phyloP scores from a whole-genome alignment of 2,113 vertebrate species.

The Trogon melanurus region DNA sequence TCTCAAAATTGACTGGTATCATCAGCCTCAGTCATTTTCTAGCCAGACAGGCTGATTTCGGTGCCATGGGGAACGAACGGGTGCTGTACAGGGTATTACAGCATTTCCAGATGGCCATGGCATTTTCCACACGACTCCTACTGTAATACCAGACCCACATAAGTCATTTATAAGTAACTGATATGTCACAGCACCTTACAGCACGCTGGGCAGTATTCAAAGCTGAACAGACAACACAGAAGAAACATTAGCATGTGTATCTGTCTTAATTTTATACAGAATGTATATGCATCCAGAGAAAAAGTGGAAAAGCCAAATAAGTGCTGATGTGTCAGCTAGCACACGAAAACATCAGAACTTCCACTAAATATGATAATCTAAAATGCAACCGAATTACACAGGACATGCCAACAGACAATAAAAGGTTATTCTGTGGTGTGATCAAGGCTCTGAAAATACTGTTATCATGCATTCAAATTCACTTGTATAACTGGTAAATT shows the following conservation, averaged over 20 bases:
- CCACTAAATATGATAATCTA: background rate
- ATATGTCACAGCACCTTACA: background rate
- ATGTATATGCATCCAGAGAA: background rate
- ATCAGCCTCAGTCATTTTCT: background rate
- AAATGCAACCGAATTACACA: background rate
- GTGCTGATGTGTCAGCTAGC: background rate
- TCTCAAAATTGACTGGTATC: background rate
- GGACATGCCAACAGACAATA: background rate
- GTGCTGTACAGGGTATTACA: background rate
- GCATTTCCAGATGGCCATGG: background rate
- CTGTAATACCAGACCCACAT: conserved; percentile 33
- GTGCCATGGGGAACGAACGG: background rate
- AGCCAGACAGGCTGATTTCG: background rate
- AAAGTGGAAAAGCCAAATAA: background rate
- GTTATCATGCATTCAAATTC: background rate
- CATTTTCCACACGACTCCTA: conserved; percentile 13
- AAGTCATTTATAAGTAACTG: conserved; percentile 48
- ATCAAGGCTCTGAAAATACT: background rate
- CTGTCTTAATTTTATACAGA: background rate
- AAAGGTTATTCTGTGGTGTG: background rate
- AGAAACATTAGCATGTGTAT: background rate
- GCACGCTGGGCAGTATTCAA: background rate
- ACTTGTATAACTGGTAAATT: background rate
- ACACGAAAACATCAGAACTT: background rate
- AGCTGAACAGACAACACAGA: background rate